A percentile compares a stretch with the other conserved stretches of the same genome.
Conservation (phyloP, 1,140 invertebrate genomes). For the Brachionus manjavacas region DNA sequence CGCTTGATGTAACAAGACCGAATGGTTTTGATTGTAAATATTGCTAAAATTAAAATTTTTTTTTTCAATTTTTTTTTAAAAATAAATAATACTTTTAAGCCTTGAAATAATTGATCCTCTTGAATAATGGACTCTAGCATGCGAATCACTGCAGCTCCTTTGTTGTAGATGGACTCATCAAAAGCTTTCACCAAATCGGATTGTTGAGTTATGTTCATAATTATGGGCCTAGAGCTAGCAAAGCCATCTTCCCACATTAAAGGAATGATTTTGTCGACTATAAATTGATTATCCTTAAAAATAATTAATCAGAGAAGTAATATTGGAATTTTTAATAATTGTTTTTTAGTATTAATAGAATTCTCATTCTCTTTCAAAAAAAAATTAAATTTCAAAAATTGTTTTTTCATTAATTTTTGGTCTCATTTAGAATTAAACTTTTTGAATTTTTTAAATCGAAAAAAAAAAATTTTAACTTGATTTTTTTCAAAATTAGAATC, state of each 20-base stretch:
- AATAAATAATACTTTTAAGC: not conserved
- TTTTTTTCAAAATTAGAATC: too few relatives aligned
- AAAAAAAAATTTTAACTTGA: too few relatives aligned
- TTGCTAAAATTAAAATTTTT: not conserved
- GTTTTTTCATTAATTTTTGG: too few relatives aligned
- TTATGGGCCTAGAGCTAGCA: not conserved
- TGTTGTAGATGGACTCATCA: not conserved
- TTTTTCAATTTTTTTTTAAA: not conserved
- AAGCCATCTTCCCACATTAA: constrained; percentile 34
- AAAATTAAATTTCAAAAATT: too few relatives aligned
- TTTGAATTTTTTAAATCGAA: too few relatives aligned
- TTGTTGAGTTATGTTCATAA: not conserved
- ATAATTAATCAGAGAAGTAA: not conserved
- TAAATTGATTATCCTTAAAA: constrained; percentile 31
- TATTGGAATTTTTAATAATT: too few relatives aligned
- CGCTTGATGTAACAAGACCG: not conserved
- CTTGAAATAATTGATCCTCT: not conserved
- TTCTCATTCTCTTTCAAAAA: too few relatives aligned
- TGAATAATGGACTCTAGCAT: constrained; percentile 19
- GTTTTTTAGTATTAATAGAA: too few relatives aligned
- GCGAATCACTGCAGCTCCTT: constrained; percentile 27
- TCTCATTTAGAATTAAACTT: too few relatives aligned
- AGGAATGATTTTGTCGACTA: not conserved
- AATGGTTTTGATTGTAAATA: constrained; percentile 26
- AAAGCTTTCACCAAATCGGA: not conserved